Percentiles rank a stretch among this genome's conserved stretches.
Evolutionary conservation across 2,888 invertebrate species (phyloP).

Genomic region (Therioaphis trifolii): DNA sequence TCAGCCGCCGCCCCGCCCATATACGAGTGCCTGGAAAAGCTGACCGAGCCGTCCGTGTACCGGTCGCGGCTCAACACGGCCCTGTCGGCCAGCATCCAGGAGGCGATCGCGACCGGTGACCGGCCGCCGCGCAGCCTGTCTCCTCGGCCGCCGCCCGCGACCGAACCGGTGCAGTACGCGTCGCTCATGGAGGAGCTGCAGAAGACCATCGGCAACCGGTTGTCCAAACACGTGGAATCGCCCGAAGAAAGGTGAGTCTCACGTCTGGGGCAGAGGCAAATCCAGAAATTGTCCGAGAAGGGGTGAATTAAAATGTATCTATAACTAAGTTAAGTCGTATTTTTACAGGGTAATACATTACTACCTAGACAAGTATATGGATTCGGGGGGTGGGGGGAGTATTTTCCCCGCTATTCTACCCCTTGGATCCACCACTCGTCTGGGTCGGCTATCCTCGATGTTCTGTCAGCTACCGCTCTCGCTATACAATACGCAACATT

Average conservation of each 20-base stretch:
- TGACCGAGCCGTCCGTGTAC: constrained; percentile 70
- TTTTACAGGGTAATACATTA: no score
- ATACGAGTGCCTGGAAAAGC: constrained; percentile 70
- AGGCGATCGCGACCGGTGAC: constrained; percentile 45
- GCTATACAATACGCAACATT: no score
- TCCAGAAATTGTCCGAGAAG: no score
- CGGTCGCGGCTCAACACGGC: constrained; percentile 68
- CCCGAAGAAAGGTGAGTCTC: constrained; percentile 53
- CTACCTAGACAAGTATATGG: no score
- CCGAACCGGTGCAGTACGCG: constrained; percentile 71
- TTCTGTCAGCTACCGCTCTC: no score
- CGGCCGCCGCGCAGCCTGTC: constrained; percentile 64
- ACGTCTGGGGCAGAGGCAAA: no score
- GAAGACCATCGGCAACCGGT: constrained; percentile 67
- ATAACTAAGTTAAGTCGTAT: no score
- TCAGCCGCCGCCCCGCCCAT: constrained; percentile 66
- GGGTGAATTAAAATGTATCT: no score
- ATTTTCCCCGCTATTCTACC: no score
- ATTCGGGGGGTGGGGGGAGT: no score
- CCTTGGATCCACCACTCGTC: no score
- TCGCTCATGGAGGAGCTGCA: constrained; percentile 71
- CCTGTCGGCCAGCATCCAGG: constrained; percentile 52
- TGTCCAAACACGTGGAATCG: constrained; percentile 57
- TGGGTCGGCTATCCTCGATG: no score
- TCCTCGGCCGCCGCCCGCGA: constrained; percentile 67